Base-by-base conservation (phyloP, 1,140 invertebrate genomes). In the Cydia splendana region DNA sequence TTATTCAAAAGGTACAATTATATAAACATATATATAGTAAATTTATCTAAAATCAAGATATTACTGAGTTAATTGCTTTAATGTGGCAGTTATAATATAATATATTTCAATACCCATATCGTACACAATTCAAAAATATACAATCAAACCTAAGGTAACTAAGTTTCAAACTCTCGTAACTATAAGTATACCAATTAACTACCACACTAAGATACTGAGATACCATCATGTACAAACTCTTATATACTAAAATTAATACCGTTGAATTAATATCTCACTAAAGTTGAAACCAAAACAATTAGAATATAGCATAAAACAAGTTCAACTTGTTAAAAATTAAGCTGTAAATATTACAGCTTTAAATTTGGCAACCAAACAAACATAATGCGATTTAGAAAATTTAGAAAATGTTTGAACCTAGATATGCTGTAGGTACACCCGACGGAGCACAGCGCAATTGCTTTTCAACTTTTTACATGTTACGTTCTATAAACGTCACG, bases 301-400 rank as follows among this genome's bases (percentile, higher is more conserved):
- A 20, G 6, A 38, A 71, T 53, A 45, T 6, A 75, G 45, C 20
- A 75, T 51, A 75, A 12, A 75, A 75, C 53, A 51, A 75, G 74
- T 75, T 45, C 28, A 75, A 75, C 53, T 75, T 75, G 45, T 57
- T 38, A 30, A 53, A 51, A 75, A 74, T 38, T 30, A 67, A 79
- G 75, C 75, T 79, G 75, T 79, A 76, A 76, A 79, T 79, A 79
- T 79, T 76, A 76, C 78, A 76, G 78, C 69, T 76, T 71, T 71
- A 24, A 42, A 71, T 71, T 71, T 71, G 67, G 67, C 53, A 75
- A 57, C 45, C 48, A 75, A 51, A 75, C 9, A 75, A 57, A 75
- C 18, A 24, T 20, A 51, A 75, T 57, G 45, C 45, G 48, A 51
- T 53, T 45, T 57, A 13, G 12, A 28, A 42, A 75, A 51, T 53